These are phyloP conservation scores for Cotesia vestalis DNA, from an alignment of 1,140 invertebrate genomes.

Conservation along the genomic window DNA sequence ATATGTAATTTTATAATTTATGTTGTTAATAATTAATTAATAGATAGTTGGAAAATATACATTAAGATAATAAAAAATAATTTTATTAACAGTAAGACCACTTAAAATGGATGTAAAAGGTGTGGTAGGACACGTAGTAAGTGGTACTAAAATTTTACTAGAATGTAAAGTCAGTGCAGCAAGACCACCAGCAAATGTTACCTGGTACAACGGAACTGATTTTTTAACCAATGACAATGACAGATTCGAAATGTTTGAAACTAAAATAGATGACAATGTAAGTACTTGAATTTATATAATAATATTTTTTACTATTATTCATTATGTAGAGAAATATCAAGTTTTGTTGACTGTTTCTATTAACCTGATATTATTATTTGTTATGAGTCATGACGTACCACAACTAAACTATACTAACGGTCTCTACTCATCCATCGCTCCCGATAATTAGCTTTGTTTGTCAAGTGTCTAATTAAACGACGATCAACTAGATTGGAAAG, in stretches of 20 bases:
- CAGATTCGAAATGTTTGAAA: constrained; percentile 58
- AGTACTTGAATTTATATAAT: constrained; percentile 44
- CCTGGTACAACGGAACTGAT: constrained; percentile 84
- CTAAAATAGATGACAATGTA: constrained; percentile 58
- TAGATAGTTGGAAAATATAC: too few relatives aligned
- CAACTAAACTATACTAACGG: background rate
- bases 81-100: constrained; percentile 76
- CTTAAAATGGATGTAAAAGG: constrained; percentile 77
- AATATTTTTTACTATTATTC: background rate
- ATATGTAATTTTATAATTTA: constrained; percentile 15
- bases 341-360: constrained; percentile 1
- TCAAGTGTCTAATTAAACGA: constrained; percentile 57
- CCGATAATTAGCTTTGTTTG: constrained; percentile 61
- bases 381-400: constrained; percentile 1
- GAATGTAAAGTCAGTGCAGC: constrained; percentile 81
- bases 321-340: background rate
- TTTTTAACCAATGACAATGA: constrained; percentile 65
- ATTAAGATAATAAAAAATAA: constrained; percentile 31
- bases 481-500: constrained; percentile 35
- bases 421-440: constrained; percentile 16
- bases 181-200: constrained; percentile 80
- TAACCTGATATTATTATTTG: constrained; percentile 11
- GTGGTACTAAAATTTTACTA: constrained; percentile 80
- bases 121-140: constrained; percentile 77
- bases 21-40: too few relatives aligned